Conservation (phyloP, 2,888 invertebrate genomes). For the Sphaerophoria taeniata region DNA sequence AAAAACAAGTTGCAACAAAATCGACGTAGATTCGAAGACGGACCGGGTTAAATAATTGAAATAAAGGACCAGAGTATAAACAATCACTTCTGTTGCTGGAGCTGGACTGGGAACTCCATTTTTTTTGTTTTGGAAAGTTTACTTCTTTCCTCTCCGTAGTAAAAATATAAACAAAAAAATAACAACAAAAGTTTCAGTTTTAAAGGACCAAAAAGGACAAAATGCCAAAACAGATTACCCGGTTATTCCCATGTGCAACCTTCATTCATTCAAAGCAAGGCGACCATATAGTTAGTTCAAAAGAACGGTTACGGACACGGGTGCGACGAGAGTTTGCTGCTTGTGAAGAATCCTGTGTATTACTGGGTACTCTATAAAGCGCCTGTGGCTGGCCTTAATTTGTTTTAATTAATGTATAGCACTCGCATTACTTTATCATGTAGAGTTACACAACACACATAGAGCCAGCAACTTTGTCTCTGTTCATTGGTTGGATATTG, state of each 20-base stretch:
- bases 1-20: conserved; percentile 12
- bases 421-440: conserved; percentile 68
- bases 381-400: conserved; percentile 64
- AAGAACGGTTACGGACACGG: neutral
- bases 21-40: neutral
- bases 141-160: neutral
- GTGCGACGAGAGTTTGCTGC: conserved; percentile 3
- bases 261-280: conserved; percentile 24
- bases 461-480: conserved; percentile 44
- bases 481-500: conserved; percentile 62
- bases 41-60: conserved; percentile 64
- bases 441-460: conserved; percentile 34
- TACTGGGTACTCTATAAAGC: conserved; percentile 36
- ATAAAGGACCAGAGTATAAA: conserved; percentile 65
- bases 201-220: conserved; percentile 33
- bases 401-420: conserved; percentile 73
- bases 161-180: neutral
- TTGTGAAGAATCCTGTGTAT: conserved; percentile 41
- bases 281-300: neutral
- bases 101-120: neutral
- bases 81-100: neutral
- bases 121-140: conserved; percentile 52
- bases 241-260: conserved; percentile 65
- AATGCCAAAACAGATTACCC: conserved; percentile 61
- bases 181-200: conserved; percentile 25